These are phyloP conservation scores for Sebastes trivittatus DNA, from an alignment of 2,797 vertebrate species.

Conservation along the genomic window DNA sequence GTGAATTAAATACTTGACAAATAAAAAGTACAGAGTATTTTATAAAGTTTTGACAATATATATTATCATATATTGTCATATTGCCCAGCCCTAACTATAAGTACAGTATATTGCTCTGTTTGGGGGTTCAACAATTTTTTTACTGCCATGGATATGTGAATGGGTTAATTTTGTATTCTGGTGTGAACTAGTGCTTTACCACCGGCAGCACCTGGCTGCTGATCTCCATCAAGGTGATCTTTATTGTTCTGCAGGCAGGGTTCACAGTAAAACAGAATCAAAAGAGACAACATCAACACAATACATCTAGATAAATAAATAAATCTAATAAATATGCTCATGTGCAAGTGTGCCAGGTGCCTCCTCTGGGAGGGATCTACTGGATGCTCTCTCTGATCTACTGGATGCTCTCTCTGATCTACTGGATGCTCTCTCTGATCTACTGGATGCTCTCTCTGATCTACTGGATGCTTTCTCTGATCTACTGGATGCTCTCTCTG, in stretches of 20 bases:
- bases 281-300: neutral
- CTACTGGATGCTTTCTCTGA: too few species aligned
- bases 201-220: neutral
- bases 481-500: too few species aligned
- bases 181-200: neutral
- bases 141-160: neutral
- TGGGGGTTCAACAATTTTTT: neutral
- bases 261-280: neutral
- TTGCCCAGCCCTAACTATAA: too few species aligned
- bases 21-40: too few species aligned
- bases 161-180: neutral
- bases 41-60: too few species aligned
- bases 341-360: neutral
- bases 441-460: too few species aligned
- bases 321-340: neutral
- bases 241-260: neutral
- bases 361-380: neutral
- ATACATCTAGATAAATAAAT: too few species aligned
- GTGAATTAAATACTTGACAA: too few species aligned
- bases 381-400: neutral
- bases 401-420: neutral
- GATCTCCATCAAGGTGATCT: neutral
- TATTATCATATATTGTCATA: too few species aligned
- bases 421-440: too few species aligned
- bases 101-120: neutral